Base-by-base conservation (phyloP, 2,113 vertebrate species). In the Phylloscopus trochilus region DNA sequence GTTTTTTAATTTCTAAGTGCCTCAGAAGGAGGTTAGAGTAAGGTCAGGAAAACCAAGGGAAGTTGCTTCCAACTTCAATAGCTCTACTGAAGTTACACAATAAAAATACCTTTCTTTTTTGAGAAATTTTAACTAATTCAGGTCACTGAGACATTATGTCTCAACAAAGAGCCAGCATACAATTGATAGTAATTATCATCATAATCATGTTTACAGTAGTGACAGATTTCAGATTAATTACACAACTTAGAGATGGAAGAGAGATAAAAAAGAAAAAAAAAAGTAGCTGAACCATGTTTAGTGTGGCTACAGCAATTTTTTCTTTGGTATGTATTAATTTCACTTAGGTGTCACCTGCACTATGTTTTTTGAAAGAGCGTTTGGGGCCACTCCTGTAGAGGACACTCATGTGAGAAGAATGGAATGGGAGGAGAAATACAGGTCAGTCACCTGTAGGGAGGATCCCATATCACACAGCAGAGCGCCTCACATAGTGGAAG, bases 171-270 rank as follows among this genome's bases (percentile, higher is more conserved):
- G 18, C 2, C n/a, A 84, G 66, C 8, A 52, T 31, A 67, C 8
- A 73, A 56, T 13, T 72, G 31, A 37, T 66, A 64, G 39, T 60
- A 76, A 49, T 69, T 62, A 60, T 39, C 31, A 53, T 87, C 33
- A 63, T 41, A 87, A 53, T 39, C 22, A 49, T 33, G 31, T 87
- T 68, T 82, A 44, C 26, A 37, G 21, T 49, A 63, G 33, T 52
- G 62, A 56, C 27, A 87, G 53, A 72, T 52, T 82, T 19, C 20
- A 87, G 33, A 68, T 82, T 87, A 83, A 82, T 58, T 76, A 87
- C 55, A 43, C 11, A 62, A 62, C 1, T 3, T 55, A 39, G 31
- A 76, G 35, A 37, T 15, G 13, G 46, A 75, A 83, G 31, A 43
- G 13, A 56, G 14, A 79, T 58, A 19, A 41, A 41, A 67, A 72